Conservation (phyloP, 1,140 invertebrate genomes). For the Zaprionus lachaisei region DNA sequence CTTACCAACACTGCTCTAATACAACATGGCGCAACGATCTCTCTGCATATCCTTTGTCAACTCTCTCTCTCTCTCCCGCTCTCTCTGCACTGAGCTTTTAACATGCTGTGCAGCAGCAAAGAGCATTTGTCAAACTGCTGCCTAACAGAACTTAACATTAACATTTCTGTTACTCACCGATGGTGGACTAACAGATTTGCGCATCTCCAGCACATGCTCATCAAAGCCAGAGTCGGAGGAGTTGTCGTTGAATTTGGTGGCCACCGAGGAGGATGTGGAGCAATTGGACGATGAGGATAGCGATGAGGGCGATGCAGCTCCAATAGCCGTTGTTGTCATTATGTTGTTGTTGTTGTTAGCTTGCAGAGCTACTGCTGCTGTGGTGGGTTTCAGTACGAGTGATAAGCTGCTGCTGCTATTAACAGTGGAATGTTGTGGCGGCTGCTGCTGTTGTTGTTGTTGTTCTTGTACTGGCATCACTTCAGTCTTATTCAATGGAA, state of each 20-base stretch:
- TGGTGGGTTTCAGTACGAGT: constrained; percentile 65
- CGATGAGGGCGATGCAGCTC: constrained; percentile 76
- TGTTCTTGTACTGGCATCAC: constrained; percentile 32
- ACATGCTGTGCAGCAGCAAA: background rate
- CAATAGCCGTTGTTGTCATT: constrained; percentile 85
- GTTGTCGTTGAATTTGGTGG: constrained; percentile 86
- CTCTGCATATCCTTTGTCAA: background rate
- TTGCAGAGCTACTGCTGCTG: constrained; percentile 84
- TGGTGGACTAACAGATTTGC: constrained; percentile 78
- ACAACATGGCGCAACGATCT: background rate
- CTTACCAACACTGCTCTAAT: too few species aligned
- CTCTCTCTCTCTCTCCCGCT: background rate
- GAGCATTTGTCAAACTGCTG: background rate
- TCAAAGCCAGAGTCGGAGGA: constrained; percentile 89
- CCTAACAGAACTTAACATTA: background rate
- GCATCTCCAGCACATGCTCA: constrained; percentile 85
- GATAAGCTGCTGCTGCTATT: constrained; percentile 50
- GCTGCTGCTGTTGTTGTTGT: constrained; percentile 10
- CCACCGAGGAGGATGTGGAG: constrained; percentile 68
- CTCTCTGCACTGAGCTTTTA: background rate
- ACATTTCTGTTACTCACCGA: constrained; percentile 47
- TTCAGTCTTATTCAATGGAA: constrained; percentile 80
- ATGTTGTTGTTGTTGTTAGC: constrained; percentile 6
- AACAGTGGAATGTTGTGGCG: constrained; percentile 53
- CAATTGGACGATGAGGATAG: constrained; percentile 71